Evolutionary conservation across 2,113 vertebrate species (phyloP).

Genomic region (Pelvicachromis taeniatus): DNA sequence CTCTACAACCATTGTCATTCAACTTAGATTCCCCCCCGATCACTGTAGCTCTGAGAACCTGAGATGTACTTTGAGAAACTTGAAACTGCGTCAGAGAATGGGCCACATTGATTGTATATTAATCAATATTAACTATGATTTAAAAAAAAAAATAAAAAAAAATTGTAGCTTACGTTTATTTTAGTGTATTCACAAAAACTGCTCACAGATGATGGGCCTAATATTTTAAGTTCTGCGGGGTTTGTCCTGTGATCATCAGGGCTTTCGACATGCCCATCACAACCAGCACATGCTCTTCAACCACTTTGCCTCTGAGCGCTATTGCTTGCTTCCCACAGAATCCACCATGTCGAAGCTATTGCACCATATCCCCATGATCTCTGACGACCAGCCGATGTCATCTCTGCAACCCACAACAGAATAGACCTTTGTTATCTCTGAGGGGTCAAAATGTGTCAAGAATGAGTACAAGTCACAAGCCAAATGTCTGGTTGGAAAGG

Average conservation of each 20-base stretch:
- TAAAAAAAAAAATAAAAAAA: neutral
- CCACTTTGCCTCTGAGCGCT: neutral
- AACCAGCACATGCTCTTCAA: constrained; percentile 6
- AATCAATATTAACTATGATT: neutral
- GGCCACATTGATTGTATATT: neutral
- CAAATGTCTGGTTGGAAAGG: neutral
- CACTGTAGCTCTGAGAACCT: neutral
- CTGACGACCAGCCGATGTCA: constrained; percentile 13
- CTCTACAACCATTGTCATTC: neutral
- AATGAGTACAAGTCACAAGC: constrained; percentile 30
- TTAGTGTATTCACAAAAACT: neutral
- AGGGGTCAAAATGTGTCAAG: neutral
- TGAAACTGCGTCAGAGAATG: neutral
- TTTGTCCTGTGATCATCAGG: constrained; percentile 20
- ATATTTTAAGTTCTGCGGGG: neutral
- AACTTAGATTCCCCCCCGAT: neutral
- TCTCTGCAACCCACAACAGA: constrained; percentile 16
- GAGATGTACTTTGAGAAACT: neutral
- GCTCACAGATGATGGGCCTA: neutral
- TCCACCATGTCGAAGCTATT: neutral
- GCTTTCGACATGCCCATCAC: neutral
- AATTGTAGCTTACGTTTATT: neutral
- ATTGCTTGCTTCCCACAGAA: neutral
- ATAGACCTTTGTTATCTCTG: constrained; percentile 23
- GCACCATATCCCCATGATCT: constrained; percentile 17